A percentile compares a stretch with the other conserved stretches of the same genome.
Evolutionary conservation across 1,140 invertebrate species (phyloP).

Genomic region (Physella acuta): DNA sequence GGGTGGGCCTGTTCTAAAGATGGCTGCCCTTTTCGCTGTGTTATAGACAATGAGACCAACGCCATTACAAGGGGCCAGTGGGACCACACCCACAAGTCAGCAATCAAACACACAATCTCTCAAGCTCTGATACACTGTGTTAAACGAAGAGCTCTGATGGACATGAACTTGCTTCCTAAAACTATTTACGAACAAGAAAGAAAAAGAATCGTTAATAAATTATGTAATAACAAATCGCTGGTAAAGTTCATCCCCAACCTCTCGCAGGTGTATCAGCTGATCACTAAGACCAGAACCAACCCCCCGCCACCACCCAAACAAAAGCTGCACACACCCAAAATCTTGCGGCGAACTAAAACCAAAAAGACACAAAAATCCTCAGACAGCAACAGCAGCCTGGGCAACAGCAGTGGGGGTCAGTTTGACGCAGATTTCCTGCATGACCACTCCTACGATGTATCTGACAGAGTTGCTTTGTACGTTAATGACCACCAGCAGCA

Average conservation of each 20-base stretch:
- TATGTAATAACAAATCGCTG: slow-evolving; percentile 13
- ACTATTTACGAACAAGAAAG: slow-evolving; percentile 16
- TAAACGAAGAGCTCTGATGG: slow-evolving; percentile 11
- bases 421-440: slow-evolving; percentile 9
- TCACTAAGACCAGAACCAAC: slow-evolving; percentile 14
- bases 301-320: background rate
- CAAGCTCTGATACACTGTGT: slow-evolving; percentile 11
- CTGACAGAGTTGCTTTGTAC: background rate
- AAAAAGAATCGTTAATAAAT: slow-evolving; percentile 3
- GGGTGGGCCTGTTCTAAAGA: slow-evolving; percentile 17
- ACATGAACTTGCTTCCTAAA: background rate
- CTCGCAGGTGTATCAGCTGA: slow-evolving; percentile 10
- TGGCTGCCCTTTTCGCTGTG: slow-evolving; percentile 19
- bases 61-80: slow-evolving; percentile 12
- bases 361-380: background rate
- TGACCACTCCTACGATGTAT: background rate
- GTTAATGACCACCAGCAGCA: slow-evolving; percentile 1
- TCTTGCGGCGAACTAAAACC: background rate
- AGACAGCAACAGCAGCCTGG: background rate
- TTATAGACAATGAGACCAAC: slow-evolving; percentile 6
- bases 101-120: slow-evolving; percentile 2
- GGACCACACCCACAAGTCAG: slow-evolving; percentile 18
- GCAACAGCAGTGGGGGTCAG: background rate
- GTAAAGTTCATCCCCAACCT: slow-evolving; percentile 13
- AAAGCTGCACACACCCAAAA: background rate